These are phyloP conservation scores for Vimba vimba DNA, from an alignment of 2,113 vertebrate species.

Conservation along the genomic window DNA sequence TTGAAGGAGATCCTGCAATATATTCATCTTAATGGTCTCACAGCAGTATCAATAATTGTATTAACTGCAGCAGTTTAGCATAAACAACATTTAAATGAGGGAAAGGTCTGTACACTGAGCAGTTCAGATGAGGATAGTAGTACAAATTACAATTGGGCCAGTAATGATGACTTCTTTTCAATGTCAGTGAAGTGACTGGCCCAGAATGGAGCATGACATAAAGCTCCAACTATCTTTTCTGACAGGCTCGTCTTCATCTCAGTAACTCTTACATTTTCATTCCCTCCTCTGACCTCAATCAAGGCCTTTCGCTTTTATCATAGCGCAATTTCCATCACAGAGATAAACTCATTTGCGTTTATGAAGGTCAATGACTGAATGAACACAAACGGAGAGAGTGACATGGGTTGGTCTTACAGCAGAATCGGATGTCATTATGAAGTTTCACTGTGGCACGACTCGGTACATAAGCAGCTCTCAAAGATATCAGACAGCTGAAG, in stretches of 20 bases:
- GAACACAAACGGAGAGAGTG: constrained; percentile 23
- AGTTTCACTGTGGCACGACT: not conserved
- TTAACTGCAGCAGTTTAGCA: not conserved
- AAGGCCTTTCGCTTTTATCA: constrained; percentile 36
- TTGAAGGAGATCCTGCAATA: not conserved
- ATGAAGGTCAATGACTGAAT: constrained; percentile 39
- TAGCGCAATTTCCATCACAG: constrained; percentile 32
- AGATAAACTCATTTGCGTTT: constrained; percentile 32
- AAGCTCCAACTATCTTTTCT: constrained; percentile 26
- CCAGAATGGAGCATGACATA: constrained; percentile 40
- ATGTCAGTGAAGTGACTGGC: constrained; percentile 26
- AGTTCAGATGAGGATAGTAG: constrained; percentile 23
- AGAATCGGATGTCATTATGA: constrained; percentile 24
- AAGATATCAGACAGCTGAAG: constrained; percentile 13
- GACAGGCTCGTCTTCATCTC: constrained; percentile 34
- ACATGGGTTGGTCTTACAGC: not conserved
- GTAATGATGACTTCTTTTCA: constrained; percentile 42
- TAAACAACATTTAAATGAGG: not conserved
- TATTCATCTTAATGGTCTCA: not conserved
- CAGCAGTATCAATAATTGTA: no score
- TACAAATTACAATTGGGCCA: constrained; percentile 38
- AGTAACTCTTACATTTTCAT: constrained; percentile 39
- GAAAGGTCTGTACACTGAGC: not conserved
- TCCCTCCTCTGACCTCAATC: constrained; percentile 36
- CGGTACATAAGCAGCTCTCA: constrained; percentile 5